phyloP scores from a whole-genome alignment of 2,797 vertebrate genomes.

The Falco novaeseelandiae region DNA sequence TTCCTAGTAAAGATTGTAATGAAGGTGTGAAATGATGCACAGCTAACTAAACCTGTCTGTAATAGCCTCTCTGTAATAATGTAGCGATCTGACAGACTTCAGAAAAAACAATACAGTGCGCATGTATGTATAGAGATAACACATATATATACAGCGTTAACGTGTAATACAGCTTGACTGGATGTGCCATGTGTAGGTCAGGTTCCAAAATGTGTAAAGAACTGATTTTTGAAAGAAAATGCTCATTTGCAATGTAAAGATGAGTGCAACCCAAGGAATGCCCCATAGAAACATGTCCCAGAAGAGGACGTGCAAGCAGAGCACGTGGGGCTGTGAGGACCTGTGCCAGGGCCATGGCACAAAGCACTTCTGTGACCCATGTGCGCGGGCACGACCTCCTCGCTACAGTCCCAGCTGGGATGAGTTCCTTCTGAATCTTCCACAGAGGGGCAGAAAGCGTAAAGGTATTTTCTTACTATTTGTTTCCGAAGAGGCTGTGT shows the following conservation, averaged over 20 bases:
- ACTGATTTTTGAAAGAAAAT: neutral
- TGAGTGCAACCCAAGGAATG: neutral
- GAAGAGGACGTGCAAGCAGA: neutral
- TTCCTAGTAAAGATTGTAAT: constrained; percentile 56
- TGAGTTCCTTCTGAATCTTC: neutral
- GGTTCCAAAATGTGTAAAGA: neutral
- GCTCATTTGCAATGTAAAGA: neutral
- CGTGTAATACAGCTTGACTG: neutral
- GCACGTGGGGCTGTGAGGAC: rapidly evolving
- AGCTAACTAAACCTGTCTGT: constrained; percentile 51
- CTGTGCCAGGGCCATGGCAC: neutral
- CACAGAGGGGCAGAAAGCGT: neutral
- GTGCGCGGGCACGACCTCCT: neutral
- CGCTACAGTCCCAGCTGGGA: rapidly evolving
- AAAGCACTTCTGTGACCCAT: neutral
- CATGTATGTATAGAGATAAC: too few relatives aligned
- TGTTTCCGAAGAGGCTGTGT: neutral
- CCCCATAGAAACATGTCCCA: neutral
- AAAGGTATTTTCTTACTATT: neutral
- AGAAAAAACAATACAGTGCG: neutral
- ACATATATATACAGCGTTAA: neutral
- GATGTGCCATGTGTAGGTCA: neutral
- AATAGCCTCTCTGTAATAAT: constrained; percentile 52
- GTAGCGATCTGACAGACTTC: constrained; percentile 8
- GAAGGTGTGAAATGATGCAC: constrained; percentile 63